These are phyloP conservation scores for Smutsia temminckii DNA, from an alignment of 2,797 vertebrate genomes.

Conservation along the genomic window DNA sequence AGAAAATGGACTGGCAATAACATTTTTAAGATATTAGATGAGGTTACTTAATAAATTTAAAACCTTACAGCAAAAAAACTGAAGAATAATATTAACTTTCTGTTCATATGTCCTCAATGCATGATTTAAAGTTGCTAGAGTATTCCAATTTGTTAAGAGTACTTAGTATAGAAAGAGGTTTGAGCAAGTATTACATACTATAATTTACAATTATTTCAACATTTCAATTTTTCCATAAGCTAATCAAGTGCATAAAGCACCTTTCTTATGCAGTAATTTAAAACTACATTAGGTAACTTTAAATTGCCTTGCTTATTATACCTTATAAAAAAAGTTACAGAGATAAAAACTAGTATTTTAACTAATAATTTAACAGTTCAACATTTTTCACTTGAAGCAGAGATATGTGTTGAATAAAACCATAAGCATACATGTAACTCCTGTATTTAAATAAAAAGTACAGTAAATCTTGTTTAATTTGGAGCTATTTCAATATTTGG, in stretches of 20 bases:
- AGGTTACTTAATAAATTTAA: conserved; percentile 46
- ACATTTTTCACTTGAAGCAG: conserved; percentile 54
- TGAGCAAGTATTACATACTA: conserved; percentile 59
- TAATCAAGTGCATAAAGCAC: conserved; percentile 68
- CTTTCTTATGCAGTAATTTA: conserved; percentile 71
- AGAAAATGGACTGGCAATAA: not conserved
- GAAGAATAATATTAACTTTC: conserved; percentile 55
- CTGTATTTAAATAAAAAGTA: conserved; percentile 61
- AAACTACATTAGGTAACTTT: conserved; percentile 76
- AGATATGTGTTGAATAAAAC: conserved; percentile 56
- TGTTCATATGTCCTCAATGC: conserved; percentile 23
- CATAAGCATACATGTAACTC: conserved; percentile 19
- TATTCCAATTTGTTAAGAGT: conserved; percentile 68
- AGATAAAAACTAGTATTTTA: conserved; percentile 74
- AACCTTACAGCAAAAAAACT: conserved; percentile 56
- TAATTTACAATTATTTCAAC: conserved; percentile 76
- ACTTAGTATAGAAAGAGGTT: conserved; percentile 63
- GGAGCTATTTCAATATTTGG: conserved; percentile 73
- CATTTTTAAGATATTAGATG: not conserved
- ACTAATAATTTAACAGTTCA: conserved; percentile 73
- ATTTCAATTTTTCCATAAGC: conserved; percentile 77
- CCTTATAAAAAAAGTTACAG: conserved; percentile 71
- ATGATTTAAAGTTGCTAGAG: conserved; percentile 55
- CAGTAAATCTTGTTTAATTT: conserved; percentile 69
- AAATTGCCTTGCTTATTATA: conserved; percentile 73